phyloP scores from a whole-genome alignment of 2,113 vertebrate species.

The Ailuropoda melanoleuca region DNA sequence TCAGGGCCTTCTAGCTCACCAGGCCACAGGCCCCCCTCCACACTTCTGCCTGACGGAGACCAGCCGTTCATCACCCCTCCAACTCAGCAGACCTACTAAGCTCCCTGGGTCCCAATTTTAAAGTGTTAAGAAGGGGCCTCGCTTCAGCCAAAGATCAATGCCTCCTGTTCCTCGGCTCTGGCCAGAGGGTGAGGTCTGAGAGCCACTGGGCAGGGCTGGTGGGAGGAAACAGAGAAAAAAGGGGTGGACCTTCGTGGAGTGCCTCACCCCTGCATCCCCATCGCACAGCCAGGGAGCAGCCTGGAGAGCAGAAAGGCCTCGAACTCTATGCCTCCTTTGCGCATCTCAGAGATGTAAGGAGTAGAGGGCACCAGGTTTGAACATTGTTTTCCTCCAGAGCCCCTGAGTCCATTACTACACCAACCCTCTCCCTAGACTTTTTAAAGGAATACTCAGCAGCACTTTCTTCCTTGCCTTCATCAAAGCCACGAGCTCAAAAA shows the following conservation, averaged over 20 bases:
- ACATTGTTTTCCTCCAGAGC: background rate
- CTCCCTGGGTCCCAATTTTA: background rate
- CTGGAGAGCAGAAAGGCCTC: background rate
- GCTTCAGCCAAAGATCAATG: background rate
- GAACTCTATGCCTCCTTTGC: background rate
- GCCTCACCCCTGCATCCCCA: background rate
- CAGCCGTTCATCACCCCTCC: background rate
- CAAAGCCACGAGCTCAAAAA: background rate
- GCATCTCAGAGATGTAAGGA: background rate
- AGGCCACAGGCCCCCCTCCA: background rate
- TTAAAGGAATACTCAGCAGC: background rate
- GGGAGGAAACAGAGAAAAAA: background rate
- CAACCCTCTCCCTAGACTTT: background rate
- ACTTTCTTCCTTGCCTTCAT: background rate
- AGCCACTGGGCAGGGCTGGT: background rate
- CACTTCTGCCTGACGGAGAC: background rate
- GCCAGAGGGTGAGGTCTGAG: background rate
- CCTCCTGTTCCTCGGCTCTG: background rate
- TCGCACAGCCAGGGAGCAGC: background rate
- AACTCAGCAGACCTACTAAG: background rate
- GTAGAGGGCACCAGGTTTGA: background rate
- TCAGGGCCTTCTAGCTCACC: background rate
- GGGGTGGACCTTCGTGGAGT: accelerated
- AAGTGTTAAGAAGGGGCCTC: background rate
- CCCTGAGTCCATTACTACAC: background rate